A percentile compares a stretch with the other conserved stretches of the same genome.
Evolutionary conservation across 2,888 invertebrate species (phyloP).

Genomic region (Aricia artaxerxes): DNA sequence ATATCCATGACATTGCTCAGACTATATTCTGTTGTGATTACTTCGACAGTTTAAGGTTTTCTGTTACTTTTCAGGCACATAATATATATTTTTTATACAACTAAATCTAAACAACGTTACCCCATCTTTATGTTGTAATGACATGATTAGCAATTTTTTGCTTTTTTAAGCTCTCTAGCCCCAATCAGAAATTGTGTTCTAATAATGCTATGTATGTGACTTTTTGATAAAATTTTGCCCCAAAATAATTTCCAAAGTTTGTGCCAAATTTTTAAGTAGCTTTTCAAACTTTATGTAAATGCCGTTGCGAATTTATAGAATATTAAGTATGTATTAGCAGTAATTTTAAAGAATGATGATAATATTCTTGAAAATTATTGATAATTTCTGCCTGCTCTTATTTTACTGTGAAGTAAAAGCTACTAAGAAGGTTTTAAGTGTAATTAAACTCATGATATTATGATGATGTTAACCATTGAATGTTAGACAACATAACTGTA

Average conservation of each 20-base stretch:
- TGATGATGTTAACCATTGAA: not conserved
- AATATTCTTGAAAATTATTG: not conserved
- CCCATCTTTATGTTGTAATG: not conserved
- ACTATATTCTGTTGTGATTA: not conserved
- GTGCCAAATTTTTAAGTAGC: slow-evolving; percentile 46
- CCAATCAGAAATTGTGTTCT: not conserved
- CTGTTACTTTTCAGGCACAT: not conserved
- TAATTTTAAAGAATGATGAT: not conserved
- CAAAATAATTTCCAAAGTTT: slow-evolving; percentile 5
- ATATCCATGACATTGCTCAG: not conserved
- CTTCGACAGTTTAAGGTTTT: not conserved
- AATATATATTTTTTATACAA: not conserved
- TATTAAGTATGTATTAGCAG: not conserved
- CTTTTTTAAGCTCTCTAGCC: not conserved
- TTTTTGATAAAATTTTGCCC: not conserved
- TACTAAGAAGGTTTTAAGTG: not conserved
- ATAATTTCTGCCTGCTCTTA: not conserved
- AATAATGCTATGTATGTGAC: not conserved
- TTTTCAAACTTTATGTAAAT: slow-evolving; percentile 32
- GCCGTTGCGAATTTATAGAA: not conserved
- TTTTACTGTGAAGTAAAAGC: not conserved
- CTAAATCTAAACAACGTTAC: not conserved
- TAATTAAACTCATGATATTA: not conserved
- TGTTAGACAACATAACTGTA: slow-evolving; percentile 1
- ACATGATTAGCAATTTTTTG: not conserved